These are phyloP conservation scores for Odontomachus brunneus DNA, from an alignment of 1,140 invertebrate genomes.

Conservation along the genomic window DNA sequence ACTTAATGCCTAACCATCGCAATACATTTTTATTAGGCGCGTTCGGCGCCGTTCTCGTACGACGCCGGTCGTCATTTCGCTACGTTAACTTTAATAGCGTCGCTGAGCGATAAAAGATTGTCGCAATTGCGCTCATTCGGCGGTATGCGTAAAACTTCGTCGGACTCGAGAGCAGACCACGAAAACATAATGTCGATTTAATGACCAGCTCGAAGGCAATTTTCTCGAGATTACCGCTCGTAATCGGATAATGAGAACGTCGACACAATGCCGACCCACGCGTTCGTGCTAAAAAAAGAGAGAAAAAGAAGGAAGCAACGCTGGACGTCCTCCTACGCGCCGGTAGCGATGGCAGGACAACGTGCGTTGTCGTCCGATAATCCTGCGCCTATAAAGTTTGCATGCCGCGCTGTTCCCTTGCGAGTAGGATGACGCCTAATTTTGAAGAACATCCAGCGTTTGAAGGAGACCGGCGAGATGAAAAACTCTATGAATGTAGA, in stretches of 20 bases:
- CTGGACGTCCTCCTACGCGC: neutral
- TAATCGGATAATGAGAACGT: conserved; percentile 17
- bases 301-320: neutral
- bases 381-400: conserved; percentile 9
- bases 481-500: neutral
- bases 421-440: too few relatives aligned
- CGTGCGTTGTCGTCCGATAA: conserved; percentile 33
- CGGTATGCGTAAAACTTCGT: neutral
- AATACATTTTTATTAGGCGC: conserved; percentile 2
- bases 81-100: neutral
- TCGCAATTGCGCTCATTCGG: neutral
- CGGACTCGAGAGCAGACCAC: neutral
- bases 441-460: neutral
- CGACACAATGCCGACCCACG: neutral
- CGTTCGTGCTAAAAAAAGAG: neutral
- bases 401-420: neutral
- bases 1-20: neutral
- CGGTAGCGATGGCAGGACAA: too few relatives aligned
- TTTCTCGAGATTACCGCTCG: conserved; percentile 18
- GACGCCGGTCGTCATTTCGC: neutral
- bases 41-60: neutral
- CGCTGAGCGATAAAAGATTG: conserved; percentile 3
- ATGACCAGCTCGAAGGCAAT: conserved; percentile 5
- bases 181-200: conserved; percentile 12
- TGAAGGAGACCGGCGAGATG: neutral